phyloP scores from a whole-genome alignment of 2,888 invertebrate genomes.

The Polydrusus tereticollis region DNA sequence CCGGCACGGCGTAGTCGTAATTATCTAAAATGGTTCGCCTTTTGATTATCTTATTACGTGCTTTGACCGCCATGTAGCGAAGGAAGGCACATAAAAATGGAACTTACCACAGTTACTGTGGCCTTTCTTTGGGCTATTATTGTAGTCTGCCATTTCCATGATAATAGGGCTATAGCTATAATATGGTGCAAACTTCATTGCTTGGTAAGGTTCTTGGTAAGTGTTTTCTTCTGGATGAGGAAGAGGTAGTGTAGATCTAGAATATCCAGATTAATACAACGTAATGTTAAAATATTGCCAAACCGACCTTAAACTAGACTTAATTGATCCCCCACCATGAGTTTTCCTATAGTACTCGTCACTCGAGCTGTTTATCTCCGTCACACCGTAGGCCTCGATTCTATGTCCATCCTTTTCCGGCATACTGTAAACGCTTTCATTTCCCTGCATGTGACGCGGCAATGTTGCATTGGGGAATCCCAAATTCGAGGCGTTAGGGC shows the following conservation, averaged over 20 bases:
- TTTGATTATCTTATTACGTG: too few relatives aligned
- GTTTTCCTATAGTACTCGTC: conserved; percentile 72
- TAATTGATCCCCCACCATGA: conserved; percentile 65
- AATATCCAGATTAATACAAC: neutral
- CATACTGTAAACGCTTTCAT: conserved; percentile 68
- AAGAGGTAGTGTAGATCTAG: conserved; percentile 68
- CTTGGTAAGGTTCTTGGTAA: conserved; percentile 86
- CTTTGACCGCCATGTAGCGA: too few relatives aligned
- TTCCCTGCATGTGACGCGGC: conserved; percentile 63
- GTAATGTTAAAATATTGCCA: neutral
- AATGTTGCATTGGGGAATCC: conserved; percentile 66
- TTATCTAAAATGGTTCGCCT: conserved; percentile 69
- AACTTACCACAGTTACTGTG: conserved; percentile 60
- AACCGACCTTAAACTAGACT: conserved; percentile 67
- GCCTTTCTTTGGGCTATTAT: conserved; percentile 66
- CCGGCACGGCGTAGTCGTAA: conserved; percentile 85
- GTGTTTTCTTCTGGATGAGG: conserved; percentile 74
- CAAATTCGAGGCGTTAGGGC: conserved; percentile 75
- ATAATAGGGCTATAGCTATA: conserved; percentile 82
- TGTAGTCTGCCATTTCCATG: conserved; percentile 81
- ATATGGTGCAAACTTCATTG: conserved; percentile 80
- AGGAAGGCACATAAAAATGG: neutral
- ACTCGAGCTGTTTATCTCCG: conserved; percentile 64
- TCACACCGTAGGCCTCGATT: conserved; percentile 73
- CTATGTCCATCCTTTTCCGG: conserved; percentile 55